Percentiles rank a stretch among this genome's conserved stretches.
Conservation (phyloP, 2,797 vertebrate genomes). For the Oryzias sinensis region DNA sequence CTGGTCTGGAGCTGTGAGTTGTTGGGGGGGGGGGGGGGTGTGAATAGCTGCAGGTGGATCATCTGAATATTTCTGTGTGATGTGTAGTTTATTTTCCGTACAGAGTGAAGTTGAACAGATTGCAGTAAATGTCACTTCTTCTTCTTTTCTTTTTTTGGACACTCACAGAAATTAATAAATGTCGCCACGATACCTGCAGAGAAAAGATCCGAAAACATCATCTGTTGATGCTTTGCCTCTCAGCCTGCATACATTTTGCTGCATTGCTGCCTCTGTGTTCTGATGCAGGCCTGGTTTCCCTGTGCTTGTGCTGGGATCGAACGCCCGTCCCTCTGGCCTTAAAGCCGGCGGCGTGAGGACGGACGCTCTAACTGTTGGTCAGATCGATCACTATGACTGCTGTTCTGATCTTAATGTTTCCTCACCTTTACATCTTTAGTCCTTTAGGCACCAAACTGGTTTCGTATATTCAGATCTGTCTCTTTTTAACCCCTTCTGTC, state of each 20-base stretch:
- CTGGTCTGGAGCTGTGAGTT: too few species aligned
- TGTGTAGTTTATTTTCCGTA: too few species aligned
- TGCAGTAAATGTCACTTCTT: too few species aligned
- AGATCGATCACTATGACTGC: slow-evolving; percentile 64
- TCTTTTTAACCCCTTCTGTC: too few species aligned
- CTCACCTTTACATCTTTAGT: slow-evolving; percentile 1
- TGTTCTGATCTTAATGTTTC: slow-evolving; percentile 24
- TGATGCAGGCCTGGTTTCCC: slow-evolving; percentile 75
- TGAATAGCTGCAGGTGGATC: too few species aligned
- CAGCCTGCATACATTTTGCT: slow-evolving; percentile 31
- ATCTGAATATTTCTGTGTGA: too few species aligned
- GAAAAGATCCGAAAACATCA: too few species aligned
- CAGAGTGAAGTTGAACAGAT: too few species aligned
- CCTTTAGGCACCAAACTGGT: slow-evolving; percentile 2
- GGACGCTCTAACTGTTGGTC: slow-evolving; percentile 56
- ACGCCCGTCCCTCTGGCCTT: slow-evolving; percentile 59
- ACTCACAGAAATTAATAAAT: too few species aligned
- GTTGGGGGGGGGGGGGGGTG: too few species aligned
- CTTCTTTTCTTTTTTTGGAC: too few species aligned
- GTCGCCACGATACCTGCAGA: too few species aligned
- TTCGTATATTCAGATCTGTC: slow-evolving; percentile 15
- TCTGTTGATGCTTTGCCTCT: slow-evolving; percentile 17
- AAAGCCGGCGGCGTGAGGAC: slow-evolving; percentile 59
- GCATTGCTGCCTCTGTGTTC: slow-evolving; percentile 53
- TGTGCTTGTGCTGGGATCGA: slow-evolving; percentile 71